These are phyloP conservation scores for Protosalanx chinensis DNA, from an alignment of 2,797 vertebrate genomes.

Conservation along the genomic window DNA sequence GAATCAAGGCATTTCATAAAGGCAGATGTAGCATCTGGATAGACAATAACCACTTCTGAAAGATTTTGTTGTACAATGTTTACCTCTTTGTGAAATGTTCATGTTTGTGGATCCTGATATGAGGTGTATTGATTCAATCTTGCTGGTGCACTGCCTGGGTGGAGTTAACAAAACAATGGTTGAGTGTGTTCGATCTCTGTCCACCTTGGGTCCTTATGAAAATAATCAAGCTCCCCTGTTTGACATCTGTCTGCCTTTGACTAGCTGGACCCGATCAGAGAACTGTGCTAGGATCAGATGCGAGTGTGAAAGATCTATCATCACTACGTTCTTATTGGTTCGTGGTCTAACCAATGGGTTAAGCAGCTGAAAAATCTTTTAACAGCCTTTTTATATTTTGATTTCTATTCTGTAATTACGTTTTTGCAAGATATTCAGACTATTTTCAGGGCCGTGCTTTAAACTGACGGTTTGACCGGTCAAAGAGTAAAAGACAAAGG, in stretches of 20 bases:
- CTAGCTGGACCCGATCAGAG: slow-evolving; percentile 32
- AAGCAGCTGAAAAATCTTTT: slow-evolving; percentile 21
- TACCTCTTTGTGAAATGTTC: slow-evolving; percentile 22
- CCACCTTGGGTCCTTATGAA: background rate
- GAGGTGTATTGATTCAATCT: background rate
- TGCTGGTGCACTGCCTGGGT: background rate
- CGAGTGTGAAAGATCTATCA: slow-evolving; percentile 18
- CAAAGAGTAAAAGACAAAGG: slow-evolving; percentile 3
- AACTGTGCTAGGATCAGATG: slow-evolving; percentile 16
- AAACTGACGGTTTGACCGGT: slow-evolving; percentile 3
- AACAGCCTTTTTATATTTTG: slow-evolving; percentile 29
- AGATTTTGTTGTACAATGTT: slow-evolving; percentile 25
- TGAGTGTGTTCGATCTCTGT: slow-evolving; percentile 4
- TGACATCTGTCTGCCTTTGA: slow-evolving; percentile 29
- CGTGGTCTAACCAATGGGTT: slow-evolving; percentile 19
- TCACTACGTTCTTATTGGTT: slow-evolving; percentile 29
- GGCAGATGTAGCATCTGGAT: slow-evolving; percentile 36
- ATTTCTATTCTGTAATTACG: slow-evolving; percentile 29
- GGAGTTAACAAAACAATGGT: background rate
- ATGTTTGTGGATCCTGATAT: background rate
- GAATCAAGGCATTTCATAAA: slow-evolving; percentile 18
- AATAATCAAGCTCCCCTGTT: slow-evolving; percentile 12
- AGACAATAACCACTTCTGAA: slow-evolving; percentile 27
- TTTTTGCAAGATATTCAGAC: slow-evolving; percentile 28
- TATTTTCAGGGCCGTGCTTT: slow-evolving; percentile 26